Evolutionary conservation across 2,888 invertebrate species (phyloP), one percentile per base, ranked within the genome.

Genomic region (Rhingia campestris): DNA sequence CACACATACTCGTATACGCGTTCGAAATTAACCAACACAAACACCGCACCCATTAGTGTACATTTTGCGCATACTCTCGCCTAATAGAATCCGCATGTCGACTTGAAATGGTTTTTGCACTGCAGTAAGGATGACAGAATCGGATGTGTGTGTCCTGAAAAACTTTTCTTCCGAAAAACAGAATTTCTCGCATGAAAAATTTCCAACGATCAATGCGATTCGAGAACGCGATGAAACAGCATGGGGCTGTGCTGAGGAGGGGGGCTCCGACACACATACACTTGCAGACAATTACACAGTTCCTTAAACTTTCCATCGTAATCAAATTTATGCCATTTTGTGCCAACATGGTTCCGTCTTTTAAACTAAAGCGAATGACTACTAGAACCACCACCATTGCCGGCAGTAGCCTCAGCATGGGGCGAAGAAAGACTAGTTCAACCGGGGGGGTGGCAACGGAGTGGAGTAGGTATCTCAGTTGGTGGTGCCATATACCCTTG

Each of bases 1-100:
- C 69, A 35, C 69, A 73, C 9, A n/a, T 53, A 67, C 47, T 12
- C 61, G 67, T 41, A 30, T 22, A 22, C 22, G 22, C 22, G 22
- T 22, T 22, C 22, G 22, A 59, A 61, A 72, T 47, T 58, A 59
- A 67, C 63, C 63, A 64, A 58, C 58, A 69, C 61, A 61, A 67
- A 64, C 51, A 41, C 53, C n/a, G 47, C 73, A 35, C 39, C 53
- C n/a, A 59, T 73, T n/a, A 54, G 12, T 53, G 3, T 47, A 75
- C 59, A 84, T 84, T 84, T 84, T 80, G 84, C 80, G 84, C 84
- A 84, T 49, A 80, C 84, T 84, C 84, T 75, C 37, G 69, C 69
- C 61, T 84, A 73, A 74, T 69, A 74, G 67, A 79, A 59, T 53
- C 53, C 63, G 22, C 22, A 76, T 74, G 67, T 82, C 56, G 63